These are phyloP conservation scores for Rachycentron canadum DNA, from an alignment of 2,797 vertebrate species.

Conservation along the genomic window DNA sequence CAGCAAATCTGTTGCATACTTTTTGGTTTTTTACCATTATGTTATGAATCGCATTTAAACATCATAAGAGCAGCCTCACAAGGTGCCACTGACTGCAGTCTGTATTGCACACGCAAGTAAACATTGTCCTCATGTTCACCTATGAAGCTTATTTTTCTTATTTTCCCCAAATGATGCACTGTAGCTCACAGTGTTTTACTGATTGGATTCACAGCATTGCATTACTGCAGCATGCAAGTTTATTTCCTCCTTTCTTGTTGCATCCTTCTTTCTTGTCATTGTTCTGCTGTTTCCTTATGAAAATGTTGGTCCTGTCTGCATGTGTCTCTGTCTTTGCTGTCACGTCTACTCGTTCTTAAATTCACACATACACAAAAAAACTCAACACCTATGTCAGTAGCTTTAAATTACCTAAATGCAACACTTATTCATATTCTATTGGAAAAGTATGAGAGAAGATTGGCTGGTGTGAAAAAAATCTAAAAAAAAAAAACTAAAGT, in stretches of 20 bases:
- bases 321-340: conserved; percentile 67
- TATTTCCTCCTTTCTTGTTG: conserved; percentile 29
- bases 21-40: neutral
- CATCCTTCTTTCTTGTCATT: conserved; percentile 42
- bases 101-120: conserved; percentile 30
- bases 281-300: conserved; percentile 60
- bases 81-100: conserved; percentile 39
- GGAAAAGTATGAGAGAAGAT: neutral
- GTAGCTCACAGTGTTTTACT: conserved; percentile 43
- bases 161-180: neutral
- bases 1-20: neutral
- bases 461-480: neutral
- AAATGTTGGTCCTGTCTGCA: conserved; percentile 75
- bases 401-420: neutral
- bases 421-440: neutral
- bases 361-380: neutral
- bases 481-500: neutral
- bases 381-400: neutral
- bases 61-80: conserved; percentile 23
- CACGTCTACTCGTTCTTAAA: conserved; percentile 14
- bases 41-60: conserved; percentile 1
- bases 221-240: conserved; percentile 82
- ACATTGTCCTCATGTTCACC: conserved; percentile 7
- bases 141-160: neutral
- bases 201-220: conserved; percentile 81